phyloP scores from a whole-genome alignment of 2,113 vertebrate genomes.

The Plecturocebus donacophilus region DNA sequence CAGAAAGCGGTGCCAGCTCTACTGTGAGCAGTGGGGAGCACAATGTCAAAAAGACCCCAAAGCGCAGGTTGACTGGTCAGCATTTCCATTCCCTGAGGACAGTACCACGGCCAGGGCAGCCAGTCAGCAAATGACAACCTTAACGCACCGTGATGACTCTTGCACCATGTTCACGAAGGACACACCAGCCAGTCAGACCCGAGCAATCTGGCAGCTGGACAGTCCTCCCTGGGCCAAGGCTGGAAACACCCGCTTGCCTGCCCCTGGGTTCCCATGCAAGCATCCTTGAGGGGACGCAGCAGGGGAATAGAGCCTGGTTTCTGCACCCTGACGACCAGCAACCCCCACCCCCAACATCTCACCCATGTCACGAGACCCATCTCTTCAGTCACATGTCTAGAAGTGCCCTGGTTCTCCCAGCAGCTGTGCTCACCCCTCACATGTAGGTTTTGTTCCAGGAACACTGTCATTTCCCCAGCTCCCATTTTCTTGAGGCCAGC shows the following conservation, averaged over 20 bases:
- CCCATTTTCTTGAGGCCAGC: fast-evolving
- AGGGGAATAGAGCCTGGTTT: neutral
- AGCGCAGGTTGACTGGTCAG: neutral
- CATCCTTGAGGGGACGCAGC: fast-evolving
- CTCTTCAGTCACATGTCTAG: neutral
- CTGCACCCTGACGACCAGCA: neutral
- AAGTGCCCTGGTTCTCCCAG: neutral
- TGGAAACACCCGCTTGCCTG: neutral
- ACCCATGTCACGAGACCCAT: fast-evolving
- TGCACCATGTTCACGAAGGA: neutral
- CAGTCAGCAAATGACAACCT: neutral
- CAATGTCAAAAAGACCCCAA: neutral
- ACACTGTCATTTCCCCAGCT: neutral
- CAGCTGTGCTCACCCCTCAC: neutral
- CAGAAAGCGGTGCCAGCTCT: neutral
- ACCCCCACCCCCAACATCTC: no score
- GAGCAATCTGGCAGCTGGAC: neutral
- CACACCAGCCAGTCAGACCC: neutral
- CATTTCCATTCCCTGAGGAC: neutral
- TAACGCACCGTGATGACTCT: fast-evolving
- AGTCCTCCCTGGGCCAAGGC: neutral
- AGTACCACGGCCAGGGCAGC: neutral
- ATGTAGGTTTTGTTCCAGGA: neutral
- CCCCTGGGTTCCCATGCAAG: neutral
- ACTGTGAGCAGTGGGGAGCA: neutral